Evolutionary conservation across 2,797 vertebrate species (phyloP), one percentile per base, ranked within the genome.

Genomic region (Enteromius fasciolatus): DNA sequence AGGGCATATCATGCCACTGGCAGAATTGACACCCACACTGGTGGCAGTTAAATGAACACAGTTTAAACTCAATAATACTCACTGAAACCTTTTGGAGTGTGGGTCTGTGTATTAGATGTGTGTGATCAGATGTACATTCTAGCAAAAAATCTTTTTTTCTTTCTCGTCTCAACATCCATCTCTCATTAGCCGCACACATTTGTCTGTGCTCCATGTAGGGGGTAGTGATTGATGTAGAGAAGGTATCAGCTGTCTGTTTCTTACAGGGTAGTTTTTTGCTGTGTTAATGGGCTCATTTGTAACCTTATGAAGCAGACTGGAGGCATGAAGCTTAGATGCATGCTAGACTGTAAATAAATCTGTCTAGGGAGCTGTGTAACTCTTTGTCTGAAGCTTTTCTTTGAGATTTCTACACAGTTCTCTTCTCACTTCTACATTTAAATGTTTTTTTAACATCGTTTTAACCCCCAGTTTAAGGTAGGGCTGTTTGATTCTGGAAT

Each of bases 271-370:
- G 46, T 59, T 77, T 28, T 84, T 72, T 76, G 46, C 54, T 73
- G 50, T 81, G 74, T 28, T 85, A 85, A 88, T 82, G 70, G 69
- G 52, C 54, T 88, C 75, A 79, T 88, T 84, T 86, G 44, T 87
- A 84, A 74, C 63, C 72, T 69, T 68, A 63, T 72, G 44, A 67
- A 78, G 76, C 63, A 76, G 31, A 63, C 52, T 78, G 52, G 68
- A 54, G 77, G 50, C 70, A 78, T 6, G n/a, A 48, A 41, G 70
- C 57, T 77, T 72, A 59, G 20, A n/a, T 67, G 83, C 80, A 66
- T 81, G 52, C 23, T 83, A 83, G 74, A 81, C n/a, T 76, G 36
- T 84, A 72, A 69, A 87, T 84, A 83, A 64, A 69, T 72, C 54
- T 76, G 54, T 57, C 80, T 83, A 31, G 61, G 83, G 61, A 81